These are phyloP conservation scores for Brotula barbata DNA, from an alignment of 2,797 vertebrate genomes.

Conservation along the genomic window DNA sequence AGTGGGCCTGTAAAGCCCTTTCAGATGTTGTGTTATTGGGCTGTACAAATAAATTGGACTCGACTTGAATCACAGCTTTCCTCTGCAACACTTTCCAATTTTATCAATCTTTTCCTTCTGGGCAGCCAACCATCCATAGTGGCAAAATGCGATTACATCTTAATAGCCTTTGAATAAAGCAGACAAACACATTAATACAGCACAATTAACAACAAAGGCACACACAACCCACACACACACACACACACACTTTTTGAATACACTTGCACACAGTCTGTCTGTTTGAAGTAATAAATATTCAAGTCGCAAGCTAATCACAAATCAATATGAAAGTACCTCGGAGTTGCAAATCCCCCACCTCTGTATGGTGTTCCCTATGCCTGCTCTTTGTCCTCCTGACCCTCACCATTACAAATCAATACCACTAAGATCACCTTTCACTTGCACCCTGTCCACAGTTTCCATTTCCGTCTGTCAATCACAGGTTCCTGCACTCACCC, in stretches of 20 bases:
- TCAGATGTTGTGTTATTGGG: too few species aligned
- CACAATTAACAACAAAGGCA: neutral
- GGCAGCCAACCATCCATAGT: neutral
- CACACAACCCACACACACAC: neutral
- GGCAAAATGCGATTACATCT: too few species aligned
- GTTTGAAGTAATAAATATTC: conserved; percentile 57
- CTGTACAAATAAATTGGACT: too few species aligned
- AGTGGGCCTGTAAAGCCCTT: too few species aligned
- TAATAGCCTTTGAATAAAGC: conserved; percentile 7
- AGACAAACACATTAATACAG: neutral
- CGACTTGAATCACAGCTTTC: conserved; percentile 7
- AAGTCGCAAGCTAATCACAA: conserved; percentile 72
- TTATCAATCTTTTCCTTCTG: neutral
- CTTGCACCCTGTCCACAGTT: neutral
- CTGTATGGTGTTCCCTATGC: neutral
- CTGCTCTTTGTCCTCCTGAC: conserved; percentile 2
- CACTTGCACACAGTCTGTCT: conserved; percentile 8
- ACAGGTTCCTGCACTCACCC: neutral
- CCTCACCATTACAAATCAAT: conserved; percentile 32
- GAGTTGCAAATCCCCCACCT: neutral
- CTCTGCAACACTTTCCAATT: neutral
- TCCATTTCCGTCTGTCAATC: neutral
- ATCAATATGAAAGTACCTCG: conserved; percentile 60
- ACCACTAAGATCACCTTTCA: conserved; percentile 21
- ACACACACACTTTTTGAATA: conserved; percentile 2